Base-by-base conservation (phyloP, 2,113 vertebrate species). In the Sander lucioperca region DNA sequence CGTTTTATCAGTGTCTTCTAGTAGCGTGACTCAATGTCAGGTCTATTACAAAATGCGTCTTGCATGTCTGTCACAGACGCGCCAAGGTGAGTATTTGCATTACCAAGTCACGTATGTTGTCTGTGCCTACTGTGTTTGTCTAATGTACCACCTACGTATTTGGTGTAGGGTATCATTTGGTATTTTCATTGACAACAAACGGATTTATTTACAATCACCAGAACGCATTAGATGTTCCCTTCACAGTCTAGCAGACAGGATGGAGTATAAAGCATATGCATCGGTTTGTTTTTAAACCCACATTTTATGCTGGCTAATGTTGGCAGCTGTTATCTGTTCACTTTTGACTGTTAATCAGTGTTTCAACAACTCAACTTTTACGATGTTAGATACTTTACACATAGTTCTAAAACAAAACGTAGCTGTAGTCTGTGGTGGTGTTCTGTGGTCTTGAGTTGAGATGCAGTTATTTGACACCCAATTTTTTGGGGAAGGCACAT, bases 21-120 rank as follows among this genome's bases (percentile, higher is more conserved):
- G 5, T 79, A 21, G 67, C 8, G 74, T 64, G 74, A 74, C 36
- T 36, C 13, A 10, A 39, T 57, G 80, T 82, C 76, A 25, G 5
- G 25, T 67, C 67, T 79, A 33, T 16, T 59, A 48, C 47, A 27
- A 58, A 71, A 36, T 50, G 12, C 74, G 67, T 61, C 51, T 58
- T 12, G 3, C 70, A 18, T 69, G 58, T 78, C 63, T 69, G 30
- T 65, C 50, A 56, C 30, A 33, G 5, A 63, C 54, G 16, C 25
- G 19, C 9, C 0, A 21, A 23, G 9, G 27, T 45, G 67, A 83
- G 73, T 36, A 23, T 62, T 43, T 59, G 10, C 36, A 27, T 69
- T 27, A 23, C 13, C 3, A n/a, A 59, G 47, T 23, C 19, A 21
- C 11, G 8, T 25, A 6, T n/a, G 18, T 43, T 14, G 19, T 21